Evolutionary conservation across 2,113 vertebrate species (phyloP), one percentile per base, ranked within the genome.

Genomic region (Anser cygnoides): DNA sequence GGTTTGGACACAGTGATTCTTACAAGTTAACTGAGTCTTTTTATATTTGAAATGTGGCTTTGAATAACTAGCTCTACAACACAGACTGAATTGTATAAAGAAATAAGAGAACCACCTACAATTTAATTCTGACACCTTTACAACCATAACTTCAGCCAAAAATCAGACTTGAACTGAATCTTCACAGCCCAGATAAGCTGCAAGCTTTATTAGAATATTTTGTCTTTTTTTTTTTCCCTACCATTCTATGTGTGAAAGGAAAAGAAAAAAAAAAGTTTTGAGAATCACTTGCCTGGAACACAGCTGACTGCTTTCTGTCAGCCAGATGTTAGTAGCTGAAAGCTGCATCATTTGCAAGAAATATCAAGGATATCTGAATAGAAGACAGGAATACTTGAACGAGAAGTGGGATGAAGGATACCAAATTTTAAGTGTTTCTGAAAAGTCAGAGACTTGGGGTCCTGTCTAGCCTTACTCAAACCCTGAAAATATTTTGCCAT

Each of bases 291-390:
- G 43, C 61, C 80, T n/a, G 29, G 21, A 74, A 78, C 41, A 65
- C 66, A 95, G 84, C 86, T 65, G 76, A 66, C 73, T 90, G 70
- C 49, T 93, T 57, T 65, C 91, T 49, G 8, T 89, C 80, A 84
- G 73, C 66, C 92, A 94, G 65, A 90, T 93, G 76, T 89, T 79
- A 84, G 73, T 15, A 37, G 31, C 37, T 59, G 55, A 71, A 94
- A 92, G 76, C 82, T 57, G n/a, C 68, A 88, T 31, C 18, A 19
- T 41, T 87, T 81, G 43, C 33, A 84, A 71, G 43, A 39, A 92
- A 77, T 4, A 90, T 44, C 12, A 50, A 71, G 16, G 44, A 46
- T n/a, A 13, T 46, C 66, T 65, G 89, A 68, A 50, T 21, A 44
- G 29, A 54, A 92, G 29, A 26, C 83, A 84, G 22, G 26, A 84